Conservation (phyloP, 2,113 vertebrate genomes). For the Xenopus laevis region DNA sequence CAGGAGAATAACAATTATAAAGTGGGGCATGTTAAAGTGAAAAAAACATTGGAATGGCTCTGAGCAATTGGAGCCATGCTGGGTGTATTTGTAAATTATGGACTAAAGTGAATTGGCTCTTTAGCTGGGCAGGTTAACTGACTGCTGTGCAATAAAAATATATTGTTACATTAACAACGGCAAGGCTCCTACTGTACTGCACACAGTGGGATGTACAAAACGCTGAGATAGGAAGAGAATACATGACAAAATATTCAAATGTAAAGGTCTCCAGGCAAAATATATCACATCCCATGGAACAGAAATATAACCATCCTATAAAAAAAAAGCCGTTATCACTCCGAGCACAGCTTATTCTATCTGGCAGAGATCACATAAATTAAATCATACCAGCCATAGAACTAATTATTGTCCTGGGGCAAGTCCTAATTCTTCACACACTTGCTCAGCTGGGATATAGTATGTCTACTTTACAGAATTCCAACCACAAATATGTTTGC, state of each 20-base stretch:
- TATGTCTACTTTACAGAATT: no score
- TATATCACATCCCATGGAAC: slow-evolving; percentile 3
- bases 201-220: background rate
- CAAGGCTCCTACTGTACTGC: background rate
- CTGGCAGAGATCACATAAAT: background rate
- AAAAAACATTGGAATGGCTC: no score
- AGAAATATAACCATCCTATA: background rate
- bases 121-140: background rate
- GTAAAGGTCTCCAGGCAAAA: slow-evolving; percentile 4
- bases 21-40: no score
- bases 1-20: no score
- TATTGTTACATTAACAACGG: background rate
- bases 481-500: no score
- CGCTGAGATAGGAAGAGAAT: slow-evolving; percentile 14
- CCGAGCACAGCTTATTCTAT: background rate
- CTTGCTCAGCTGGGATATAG: no score
- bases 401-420: background rate
- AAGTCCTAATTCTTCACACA: no score
- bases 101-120: background rate
- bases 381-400: background rate
- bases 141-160: background rate
- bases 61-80: background rate
- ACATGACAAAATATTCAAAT: slow-evolving; percentile 15
- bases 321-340: background rate
- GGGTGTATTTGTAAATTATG: background rate